A percentile compares a stretch with the other conserved stretches of the same genome.
Evolutionary conservation across 2,888 invertebrate genomes (phyloP).

Genomic region (Agonopterix heracliana): DNA sequence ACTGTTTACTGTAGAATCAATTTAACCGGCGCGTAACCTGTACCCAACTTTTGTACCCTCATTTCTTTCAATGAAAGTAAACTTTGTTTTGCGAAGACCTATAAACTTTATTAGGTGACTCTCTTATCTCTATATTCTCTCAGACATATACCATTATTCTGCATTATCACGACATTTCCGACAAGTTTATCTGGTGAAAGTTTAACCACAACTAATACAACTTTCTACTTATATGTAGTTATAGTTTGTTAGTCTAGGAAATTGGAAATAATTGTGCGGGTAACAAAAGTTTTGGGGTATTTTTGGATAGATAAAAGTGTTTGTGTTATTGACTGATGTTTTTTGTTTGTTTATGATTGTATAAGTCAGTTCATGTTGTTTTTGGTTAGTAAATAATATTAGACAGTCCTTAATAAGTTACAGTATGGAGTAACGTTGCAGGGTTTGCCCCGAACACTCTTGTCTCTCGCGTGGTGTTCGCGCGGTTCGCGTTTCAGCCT

Average conservation of each 20-base stretch:
- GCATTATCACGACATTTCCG: conserved; percentile 55
- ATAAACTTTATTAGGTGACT: conserved; percentile 51
- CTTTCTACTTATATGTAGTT: conserved; percentile 9
- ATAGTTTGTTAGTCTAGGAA: conserved; percentile 7
- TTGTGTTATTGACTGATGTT: not conserved
- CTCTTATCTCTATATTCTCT: conserved; percentile 50
- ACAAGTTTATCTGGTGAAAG: conserved; percentile 43
- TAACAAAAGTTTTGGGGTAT: not conserved
- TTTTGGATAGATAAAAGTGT: not conserved
- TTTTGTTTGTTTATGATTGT: too few relatives aligned
- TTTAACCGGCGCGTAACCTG: conserved; percentile 44
- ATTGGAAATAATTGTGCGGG: conserved; percentile 8
- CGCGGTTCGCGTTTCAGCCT: too few relatives aligned
- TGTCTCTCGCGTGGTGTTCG: too few relatives aligned
- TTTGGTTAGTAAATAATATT: too few relatives aligned
- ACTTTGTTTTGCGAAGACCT: conserved; percentile 41
- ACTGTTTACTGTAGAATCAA: conserved; percentile 46
- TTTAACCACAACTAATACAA: conserved; percentile 28
- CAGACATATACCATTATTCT: conserved; percentile 58
- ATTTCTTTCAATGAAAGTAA: conserved; percentile 58
- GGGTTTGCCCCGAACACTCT: too few relatives aligned
- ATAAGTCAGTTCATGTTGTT: too few relatives aligned
- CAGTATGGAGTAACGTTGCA: too few relatives aligned
- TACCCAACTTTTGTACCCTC: conserved; percentile 35
- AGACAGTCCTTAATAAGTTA: too few relatives aligned